These are phyloP conservation scores for Pangasius djambal DNA, from an alignment of 2,797 vertebrate species.

Conservation along the genomic window DNA sequence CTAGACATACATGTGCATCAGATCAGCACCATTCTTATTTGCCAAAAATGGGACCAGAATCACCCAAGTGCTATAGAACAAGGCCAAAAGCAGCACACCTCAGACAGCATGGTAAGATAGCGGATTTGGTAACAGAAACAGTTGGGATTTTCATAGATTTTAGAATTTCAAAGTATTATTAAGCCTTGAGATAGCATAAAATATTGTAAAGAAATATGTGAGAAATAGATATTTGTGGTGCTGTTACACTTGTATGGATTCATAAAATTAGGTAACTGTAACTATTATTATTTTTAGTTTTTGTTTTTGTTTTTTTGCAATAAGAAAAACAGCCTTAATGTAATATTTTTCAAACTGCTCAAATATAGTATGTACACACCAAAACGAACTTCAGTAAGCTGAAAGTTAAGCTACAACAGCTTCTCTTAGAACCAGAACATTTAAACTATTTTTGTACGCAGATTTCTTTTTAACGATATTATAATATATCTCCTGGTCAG, in stretches of 20 bases:
- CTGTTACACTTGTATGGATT: not conserved
- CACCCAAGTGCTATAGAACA: slow-evolving; percentile 10
- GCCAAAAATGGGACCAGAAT: slow-evolving; percentile 16
- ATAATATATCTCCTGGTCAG: not conserved
- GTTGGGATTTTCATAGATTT: not conserved
- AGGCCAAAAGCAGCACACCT: slow-evolving; percentile 8
- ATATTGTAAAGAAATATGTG: not conserved
- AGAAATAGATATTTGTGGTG: not conserved
- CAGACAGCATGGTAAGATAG: slow-evolving; percentile 11
- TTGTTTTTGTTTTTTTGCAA: not conserved
- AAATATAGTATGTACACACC: not conserved
- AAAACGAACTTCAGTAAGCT: not conserved
- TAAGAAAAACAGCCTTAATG: not conserved
- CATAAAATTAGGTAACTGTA: not conserved
- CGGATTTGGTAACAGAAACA: not conserved
- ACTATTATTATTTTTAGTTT: not conserved
- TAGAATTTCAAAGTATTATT: not conserved
- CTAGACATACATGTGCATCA: slow-evolving; percentile 22
- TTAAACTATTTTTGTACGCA: not conserved
- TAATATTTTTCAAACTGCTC: not conserved
- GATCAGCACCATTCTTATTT: slow-evolving; percentile 42
- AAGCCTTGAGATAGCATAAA: not conserved
- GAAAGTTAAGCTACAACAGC: slow-evolving; percentile 3
- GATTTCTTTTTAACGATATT: not conserved
- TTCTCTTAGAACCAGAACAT: slow-evolving; percentile 12